Evolutionary conservation across 2,797 vertebrate species (phyloP), one percentile per base, ranked within the genome.

Genomic region (Delichon dasypus): DNA sequence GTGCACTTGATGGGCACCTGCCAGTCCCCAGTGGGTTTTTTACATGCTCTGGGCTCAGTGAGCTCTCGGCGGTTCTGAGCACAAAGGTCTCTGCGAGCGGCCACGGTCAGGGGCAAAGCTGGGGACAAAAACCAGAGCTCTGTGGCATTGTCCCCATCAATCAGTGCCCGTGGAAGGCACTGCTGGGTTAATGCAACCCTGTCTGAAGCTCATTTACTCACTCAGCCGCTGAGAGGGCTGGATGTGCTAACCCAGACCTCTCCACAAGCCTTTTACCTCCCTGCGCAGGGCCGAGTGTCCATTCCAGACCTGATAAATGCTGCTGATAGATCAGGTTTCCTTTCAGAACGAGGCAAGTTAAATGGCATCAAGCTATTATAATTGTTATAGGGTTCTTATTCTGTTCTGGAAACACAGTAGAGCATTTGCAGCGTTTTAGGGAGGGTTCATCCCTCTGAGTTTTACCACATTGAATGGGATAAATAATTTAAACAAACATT

Each of bases 401-500:
- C 65, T 80, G 42, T n/a, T 91, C 88, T 84, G 82, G 83, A 91
- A 88, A 79, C 60, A 42, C 1, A 3, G 45, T 90, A 88, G 91
- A 95, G 85, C 85, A 50, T 47, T 81, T 92, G 55, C 87, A 91
- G 62, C 9, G 4, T 93, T 92, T 88, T 65, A 75, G 66, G 58
- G 58, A 89, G 85, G 65, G 32, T 44, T 93, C 45, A 22, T 53
- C 74, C 62, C 79, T 92, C 76, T 57, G 55, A 75, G 62, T 88
- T 92, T 92, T 85, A 36, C 76, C 91, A 91, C 79, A 73, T 12
- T 67, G 88, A 79, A 71, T 5, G 13, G 76, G 92, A 96, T 96
- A 93, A 96, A 96, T 96, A 96, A 97, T 95, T 96, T 96, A 96
- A 97, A 95, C 92, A 95, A 96, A 93, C 91, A 91, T 94, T 95